These are phyloP conservation scores for Teleopsis dalmanni DNA, from an alignment of 1,140 invertebrate species.

Conservation along the genomic window DNA sequence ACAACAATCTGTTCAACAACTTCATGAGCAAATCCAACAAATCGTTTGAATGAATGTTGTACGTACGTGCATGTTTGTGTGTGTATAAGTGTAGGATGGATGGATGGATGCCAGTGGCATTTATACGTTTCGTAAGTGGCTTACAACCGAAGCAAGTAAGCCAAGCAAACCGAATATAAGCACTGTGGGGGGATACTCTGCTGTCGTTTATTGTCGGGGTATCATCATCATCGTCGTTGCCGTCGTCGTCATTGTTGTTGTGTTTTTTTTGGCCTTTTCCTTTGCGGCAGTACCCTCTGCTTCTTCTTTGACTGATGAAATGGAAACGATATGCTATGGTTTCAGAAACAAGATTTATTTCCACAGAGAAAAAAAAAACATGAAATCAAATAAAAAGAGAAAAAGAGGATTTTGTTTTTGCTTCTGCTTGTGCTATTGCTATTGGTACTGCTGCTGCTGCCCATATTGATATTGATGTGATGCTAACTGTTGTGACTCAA, in stretches of 20 bases:
- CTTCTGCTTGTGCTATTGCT: background rate
- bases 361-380: background rate
- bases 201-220: constrained; percentile 3
- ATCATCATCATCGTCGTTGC: constrained; percentile 2
- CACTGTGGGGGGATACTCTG: background rate
- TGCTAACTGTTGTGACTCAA: background rate
- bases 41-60: no score
- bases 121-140: constrained; percentile 9
- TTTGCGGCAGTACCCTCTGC: no score
- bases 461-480: constrained; percentile 1
- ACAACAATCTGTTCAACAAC: constrained; percentile 44
- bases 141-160: background rate
- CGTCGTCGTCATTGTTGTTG: constrained; percentile 1
- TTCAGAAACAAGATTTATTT: background rate
- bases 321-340: background rate
- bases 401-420: background rate
- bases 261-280: no score
- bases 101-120: constrained; percentile 19
- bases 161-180: background rate
- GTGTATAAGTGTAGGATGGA: no score
- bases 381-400: background rate
- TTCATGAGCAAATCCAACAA: constrained; percentile 44
- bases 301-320: no score
- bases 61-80: no score
- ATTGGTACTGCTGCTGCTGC: background rate